Evolutionary conservation across 1,140 invertebrate species (phyloP).

Genomic region (Drosophila trapezifrons): DNA sequence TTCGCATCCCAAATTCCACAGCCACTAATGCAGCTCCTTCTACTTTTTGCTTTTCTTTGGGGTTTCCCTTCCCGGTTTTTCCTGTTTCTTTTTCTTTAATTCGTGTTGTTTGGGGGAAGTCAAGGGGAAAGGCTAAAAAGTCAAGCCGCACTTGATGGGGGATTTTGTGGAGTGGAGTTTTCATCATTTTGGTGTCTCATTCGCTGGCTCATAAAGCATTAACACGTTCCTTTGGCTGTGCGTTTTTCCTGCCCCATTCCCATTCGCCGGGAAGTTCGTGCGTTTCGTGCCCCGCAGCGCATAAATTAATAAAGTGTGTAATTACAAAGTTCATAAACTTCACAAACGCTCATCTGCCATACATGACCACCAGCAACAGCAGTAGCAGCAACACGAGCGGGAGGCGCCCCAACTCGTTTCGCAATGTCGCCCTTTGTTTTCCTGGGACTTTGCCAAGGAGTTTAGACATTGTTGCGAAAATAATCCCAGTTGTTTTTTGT

Average conservation of each 20-base stretch:
- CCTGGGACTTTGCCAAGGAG: neutral
- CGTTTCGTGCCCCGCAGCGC: conserved; percentile 65
- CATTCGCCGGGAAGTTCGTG: conserved; percentile 44
- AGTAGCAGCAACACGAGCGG: conserved; percentile 17
- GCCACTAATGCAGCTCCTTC: conserved; percentile 19
- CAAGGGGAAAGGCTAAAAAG: conserved; percentile 38
- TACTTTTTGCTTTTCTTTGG: neutral
- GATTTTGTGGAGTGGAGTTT: conserved; percentile 24
- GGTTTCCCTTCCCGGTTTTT: neutral
- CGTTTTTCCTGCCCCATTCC: conserved; percentile 29
- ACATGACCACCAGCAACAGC: conserved; percentile 54
- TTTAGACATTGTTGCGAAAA: neutral
- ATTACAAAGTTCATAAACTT: conserved; percentile 83
- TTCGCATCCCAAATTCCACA: conserved; percentile 28
- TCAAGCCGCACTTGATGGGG: conserved; percentile 25
- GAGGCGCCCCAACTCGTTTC: conserved; percentile 1
- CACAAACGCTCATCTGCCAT: conserved; percentile 69
- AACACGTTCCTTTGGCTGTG: conserved; percentile 60
- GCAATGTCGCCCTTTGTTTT: conserved; percentile 12
- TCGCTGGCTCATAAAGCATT: conserved; percentile 63
- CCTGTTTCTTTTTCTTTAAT: neutral
- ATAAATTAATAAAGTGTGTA: conserved; percentile 83
- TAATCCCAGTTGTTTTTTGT: neutral
- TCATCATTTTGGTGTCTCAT: conserved; percentile 33
- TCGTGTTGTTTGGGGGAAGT: conserved; percentile 2